These are phyloP conservation scores for Trachops cirrhosus DNA, from an alignment of 2,797 vertebrate genomes.

Conservation along the genomic window DNA sequence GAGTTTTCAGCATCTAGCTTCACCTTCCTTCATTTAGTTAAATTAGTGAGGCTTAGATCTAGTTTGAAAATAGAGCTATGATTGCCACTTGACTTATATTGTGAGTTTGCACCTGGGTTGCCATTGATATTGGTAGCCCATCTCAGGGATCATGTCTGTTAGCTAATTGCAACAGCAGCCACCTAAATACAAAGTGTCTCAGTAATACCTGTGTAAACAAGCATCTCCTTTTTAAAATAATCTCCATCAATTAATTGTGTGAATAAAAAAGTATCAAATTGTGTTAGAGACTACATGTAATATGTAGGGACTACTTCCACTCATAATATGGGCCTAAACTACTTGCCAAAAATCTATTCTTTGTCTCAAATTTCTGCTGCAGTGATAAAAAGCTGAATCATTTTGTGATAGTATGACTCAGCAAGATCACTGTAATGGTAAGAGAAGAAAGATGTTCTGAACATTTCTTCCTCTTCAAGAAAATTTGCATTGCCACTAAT, in stretches of 20 bases:
- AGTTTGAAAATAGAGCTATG: slow-evolving; percentile 21
- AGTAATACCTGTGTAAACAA: neutral
- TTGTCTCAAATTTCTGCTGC: neutral
- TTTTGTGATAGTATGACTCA: neutral
- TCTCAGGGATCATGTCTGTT: neutral
- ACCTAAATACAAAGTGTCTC: neutral
- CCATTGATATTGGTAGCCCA: neutral
- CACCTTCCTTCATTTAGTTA: slow-evolving; percentile 23
- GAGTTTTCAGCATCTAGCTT: neutral
- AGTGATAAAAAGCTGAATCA: neutral
- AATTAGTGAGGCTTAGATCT: slow-evolving; percentile 1
- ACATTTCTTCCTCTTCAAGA: neutral
- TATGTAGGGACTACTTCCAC: neutral
- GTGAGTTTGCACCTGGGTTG: neutral
- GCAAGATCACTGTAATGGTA: neutral
- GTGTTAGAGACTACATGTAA: slow-evolving; percentile 5
- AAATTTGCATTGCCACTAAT: neutral
- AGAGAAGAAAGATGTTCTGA: neutral
- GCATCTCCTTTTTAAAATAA: neutral
- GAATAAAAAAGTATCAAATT: neutral
- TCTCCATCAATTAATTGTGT: neutral
- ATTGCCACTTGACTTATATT: slow-evolving; percentile 4
- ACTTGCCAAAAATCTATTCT: slow-evolving; percentile 24
- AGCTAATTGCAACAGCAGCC: neutral
- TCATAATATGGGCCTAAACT: neutral